Base-by-base conservation (phyloP, 2,888 invertebrate species). In the Xanthorhoe spadicearia region DNA sequence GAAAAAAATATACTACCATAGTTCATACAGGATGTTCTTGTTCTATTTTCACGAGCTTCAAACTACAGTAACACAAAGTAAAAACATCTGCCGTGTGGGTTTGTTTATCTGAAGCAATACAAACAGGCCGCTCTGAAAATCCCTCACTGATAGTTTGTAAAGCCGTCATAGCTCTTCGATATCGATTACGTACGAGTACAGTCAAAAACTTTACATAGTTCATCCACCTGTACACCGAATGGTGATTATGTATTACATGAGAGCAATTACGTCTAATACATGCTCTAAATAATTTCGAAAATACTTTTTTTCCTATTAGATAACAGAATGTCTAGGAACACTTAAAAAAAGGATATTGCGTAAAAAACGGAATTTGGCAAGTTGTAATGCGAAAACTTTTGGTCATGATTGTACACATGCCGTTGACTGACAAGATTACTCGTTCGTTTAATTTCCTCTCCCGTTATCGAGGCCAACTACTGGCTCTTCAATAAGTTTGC, bases 381-480 rank as follows among this genome's bases (percentile, higher is more conserved):
- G 38, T 43, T 43, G 13, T 13, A 2, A 2, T 43, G 38, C 38
- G 1, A 13, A 43, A 13, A 13, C 32, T 61, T 61, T 28, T 48
- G 53, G 2, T 17, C 1, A 48, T 18, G 46, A 46, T 19, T 48
- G 43, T 60, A 58, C 52, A 13, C 48, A 50, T 28, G 38, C 46
- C 35, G 35, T 56, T 63, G 61, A 49, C 50, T 63, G 61, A 49
- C 50, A 58, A 54, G 43, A 58, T 58, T 58, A 54, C 18, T 59
- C 51, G 60, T 48, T 63, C 53, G 60, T 51, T 52, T 63, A 60
- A 67, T 63, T 67, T 62, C 63, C 67, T 63, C 67, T 63, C 38
- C 15, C 18, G 59, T 43, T 59, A 50, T 56, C 57, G 57, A 64
- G 64, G 67, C 57, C 67, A 52, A 18, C 51, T 58, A 53, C 48